Conservation (phyloP, 1,140 invertebrate genomes). For the Portunus trituberculatus region DNA sequence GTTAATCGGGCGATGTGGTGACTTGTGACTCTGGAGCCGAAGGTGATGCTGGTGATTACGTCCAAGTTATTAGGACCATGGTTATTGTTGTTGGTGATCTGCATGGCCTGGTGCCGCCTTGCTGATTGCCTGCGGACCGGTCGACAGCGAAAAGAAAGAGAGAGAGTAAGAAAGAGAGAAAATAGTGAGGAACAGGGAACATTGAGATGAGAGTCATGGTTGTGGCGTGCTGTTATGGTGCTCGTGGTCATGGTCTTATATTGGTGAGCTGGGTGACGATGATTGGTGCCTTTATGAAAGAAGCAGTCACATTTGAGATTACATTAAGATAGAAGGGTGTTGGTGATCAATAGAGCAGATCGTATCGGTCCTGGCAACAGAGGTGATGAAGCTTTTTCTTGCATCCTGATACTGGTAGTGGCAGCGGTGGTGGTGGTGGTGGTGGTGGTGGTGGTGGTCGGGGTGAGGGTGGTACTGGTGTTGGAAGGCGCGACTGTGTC, state of each 20-base stretch:
- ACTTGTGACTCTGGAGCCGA: background rate
- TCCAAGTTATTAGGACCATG: background rate
- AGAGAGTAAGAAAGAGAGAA: background rate
- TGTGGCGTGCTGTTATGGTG: background rate
- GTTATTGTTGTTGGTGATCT: background rate
- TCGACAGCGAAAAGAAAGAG: background rate
- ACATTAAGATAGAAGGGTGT: background rate
- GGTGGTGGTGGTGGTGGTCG: too few relatives aligned
- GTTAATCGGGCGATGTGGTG: background rate
- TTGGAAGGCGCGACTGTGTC: background rate
- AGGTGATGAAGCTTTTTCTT: background rate
- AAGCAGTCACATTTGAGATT: background rate
- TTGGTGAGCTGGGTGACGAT: background rate
- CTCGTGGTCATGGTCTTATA: background rate
- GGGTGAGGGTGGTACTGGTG: background rate
- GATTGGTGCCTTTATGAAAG: constrained; percentile 11
- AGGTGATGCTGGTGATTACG: background rate
- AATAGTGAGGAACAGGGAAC: background rate
- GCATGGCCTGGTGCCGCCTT: background rate
- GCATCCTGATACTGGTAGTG: background rate
- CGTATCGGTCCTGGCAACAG: background rate
- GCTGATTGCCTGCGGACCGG: background rate
- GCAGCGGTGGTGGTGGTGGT: too few relatives aligned
- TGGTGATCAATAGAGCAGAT: constrained; percentile 3
- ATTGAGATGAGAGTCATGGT: background rate